Base-by-base conservation (phyloP, 2,797 vertebrate species). In the Centropyge bicolor region DNA sequence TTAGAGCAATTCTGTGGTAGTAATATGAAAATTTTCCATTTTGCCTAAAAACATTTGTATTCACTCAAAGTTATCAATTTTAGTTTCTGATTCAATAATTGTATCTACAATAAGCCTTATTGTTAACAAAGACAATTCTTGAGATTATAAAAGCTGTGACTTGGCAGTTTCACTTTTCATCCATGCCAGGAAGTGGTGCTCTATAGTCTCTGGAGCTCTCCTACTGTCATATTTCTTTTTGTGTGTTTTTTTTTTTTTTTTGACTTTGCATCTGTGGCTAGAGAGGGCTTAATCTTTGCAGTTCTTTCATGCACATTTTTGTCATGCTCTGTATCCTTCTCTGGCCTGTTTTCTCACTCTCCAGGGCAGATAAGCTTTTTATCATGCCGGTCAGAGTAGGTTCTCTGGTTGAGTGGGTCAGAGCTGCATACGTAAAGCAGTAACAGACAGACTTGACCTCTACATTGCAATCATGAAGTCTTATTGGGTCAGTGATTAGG, bases 401-500 rank as follows among this genome's bases (percentile, higher is more conserved):
- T 62, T 63, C 78, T 76, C 17, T 78, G 81, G 63, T 81, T 65
- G 67, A 86, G 81, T 78, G 70, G 79, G 78, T 89, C 80, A 85
- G 76, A 78, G 62, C 83, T 73, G 84, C 73, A 82, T 80, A 80
- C 36, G 9, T 48, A 80, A 87, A 80, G 80, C 77, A 46, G 78
- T 67, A 77, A 86, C 86, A 80, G 74, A 86, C 62, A 68, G 83
- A 74, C 88, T 89, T 90, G 87, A 91, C 88, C 90, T 85, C 89
- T 63, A 22, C 78, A 76, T 90, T 85, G 84, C 87, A 93, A 88
- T 91, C 86, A 91, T 79, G 56, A 84, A 86, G 87, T 89, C 87
- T 82, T 70, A 73, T 68, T 90, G 89, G 87, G 89, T 91, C 85
- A 86, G 71, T 82, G 86, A 91, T 91, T 92, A 88, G 83, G 80